Evolutionary conservation across 2,113 vertebrate genomes (phyloP), one percentile per base, ranked within the genome.

Genomic region (Numenius arquata): DNA sequence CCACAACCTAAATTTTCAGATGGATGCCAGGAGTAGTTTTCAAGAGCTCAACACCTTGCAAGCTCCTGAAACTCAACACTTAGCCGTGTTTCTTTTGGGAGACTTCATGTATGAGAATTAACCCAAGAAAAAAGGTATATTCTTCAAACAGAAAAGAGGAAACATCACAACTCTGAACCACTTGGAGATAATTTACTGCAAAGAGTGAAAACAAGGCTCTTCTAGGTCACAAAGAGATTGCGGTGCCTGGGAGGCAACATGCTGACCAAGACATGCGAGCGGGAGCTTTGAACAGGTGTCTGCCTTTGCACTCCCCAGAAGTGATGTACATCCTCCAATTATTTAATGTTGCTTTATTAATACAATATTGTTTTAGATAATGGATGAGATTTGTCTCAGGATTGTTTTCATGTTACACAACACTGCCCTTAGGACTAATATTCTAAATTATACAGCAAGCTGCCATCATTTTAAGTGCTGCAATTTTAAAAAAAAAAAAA

Each of bases 401-500:
- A 74, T 89, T 92, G 40, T 87, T 97, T 86, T 90, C 65, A 73
- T 30, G 7, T 88, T 92, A 71, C 34, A 90, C 1, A 15, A 90
- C 15, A 20, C 76, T 87, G 73, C 95, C 96, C 88, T 75, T 79
- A 96, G 93, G 96, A 95, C 61, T 88, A 80, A 81, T 91, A 89
- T 78, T 93, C 63, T 88, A 91, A 95, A 96, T 92, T 85, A 96
- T 68, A 95, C 61, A 88, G 61, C 89, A 90, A 91, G 81, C 80
- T 97, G 92, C 62, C 89, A 90, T 85, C 43, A 61, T 82, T 95
- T 88, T 89, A 93, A 94, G 56, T 58, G 38, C 62, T 71, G 74
- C 63, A 66, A 70, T 95, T 91, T 56, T 7, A 66, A 87, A 80
- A 45, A 30, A 41, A 68, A 40, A 71, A 75, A 71, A 15, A 36